A percentile compares a stretch with the other conserved stretches of the same genome.
phyloP scores from a whole-genome alignment of 1,140 invertebrate genomes.

The Diorhabda carinulata region DNA sequence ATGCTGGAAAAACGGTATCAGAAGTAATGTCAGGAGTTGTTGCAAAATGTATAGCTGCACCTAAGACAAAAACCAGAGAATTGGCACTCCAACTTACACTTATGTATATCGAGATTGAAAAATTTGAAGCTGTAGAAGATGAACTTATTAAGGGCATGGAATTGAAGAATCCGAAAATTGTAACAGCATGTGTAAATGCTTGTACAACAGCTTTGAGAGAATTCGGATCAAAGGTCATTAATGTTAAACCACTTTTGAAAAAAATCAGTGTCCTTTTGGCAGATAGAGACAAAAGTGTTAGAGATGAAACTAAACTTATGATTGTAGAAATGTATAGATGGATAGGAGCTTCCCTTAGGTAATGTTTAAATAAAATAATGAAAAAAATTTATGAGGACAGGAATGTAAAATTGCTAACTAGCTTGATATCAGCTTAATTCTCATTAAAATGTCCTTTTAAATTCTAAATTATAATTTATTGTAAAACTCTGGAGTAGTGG shows the following conservation, averaged over 20 bases:
- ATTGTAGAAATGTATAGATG: conserved; percentile 86
- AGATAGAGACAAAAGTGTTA: conserved; percentile 86
- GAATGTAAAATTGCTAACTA: too few species aligned
- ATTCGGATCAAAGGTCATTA: conserved; percentile 90
- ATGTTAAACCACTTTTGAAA: conserved; percentile 85
- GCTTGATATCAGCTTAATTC: too few species aligned
- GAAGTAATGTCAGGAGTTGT: conserved; percentile 89
- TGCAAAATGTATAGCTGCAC: conserved; percentile 86
- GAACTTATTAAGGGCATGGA: conserved; percentile 91
- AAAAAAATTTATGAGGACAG: neutral
- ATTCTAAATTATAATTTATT: too few species aligned
- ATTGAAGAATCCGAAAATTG: conserved; percentile 94
- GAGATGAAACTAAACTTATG: conserved; percentile 86
- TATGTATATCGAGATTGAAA: conserved; percentile 96
- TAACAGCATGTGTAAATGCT: conserved; percentile 75
- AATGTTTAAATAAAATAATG: neutral
- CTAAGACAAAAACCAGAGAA: conserved; percentile 89
- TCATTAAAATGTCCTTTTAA: too few species aligned
- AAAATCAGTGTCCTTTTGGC: conserved; percentile 79
- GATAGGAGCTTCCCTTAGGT: conserved; percentile 44
- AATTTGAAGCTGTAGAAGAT: conserved; percentile 85
- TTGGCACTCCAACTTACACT: conserved; percentile 82
- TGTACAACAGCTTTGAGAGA: conserved; percentile 74
- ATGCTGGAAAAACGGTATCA: conserved; percentile 78
- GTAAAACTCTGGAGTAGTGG: too few species aligned